Evolutionary conservation across 1,140 invertebrate species (phyloP), one percentile per base, ranked within the genome.

Genomic region (Pogonomyrmex californicus): DNA sequence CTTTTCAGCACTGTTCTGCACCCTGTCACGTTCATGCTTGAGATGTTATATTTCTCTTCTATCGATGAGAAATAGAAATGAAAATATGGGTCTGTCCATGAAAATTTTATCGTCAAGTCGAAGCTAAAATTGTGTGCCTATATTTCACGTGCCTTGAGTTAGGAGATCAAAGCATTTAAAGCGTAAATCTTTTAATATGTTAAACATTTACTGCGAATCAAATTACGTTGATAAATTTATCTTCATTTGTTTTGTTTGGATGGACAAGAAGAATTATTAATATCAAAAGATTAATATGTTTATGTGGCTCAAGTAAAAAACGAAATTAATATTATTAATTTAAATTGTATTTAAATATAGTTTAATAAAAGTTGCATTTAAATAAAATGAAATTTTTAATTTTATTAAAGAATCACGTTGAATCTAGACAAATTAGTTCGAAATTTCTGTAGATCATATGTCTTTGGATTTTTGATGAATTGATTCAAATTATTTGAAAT

Each of bases 1-100:
- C 36, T 81, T 68, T 66, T 54, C n/a, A 54, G 23, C 47, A 54
- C 36, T 70, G 2, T 75, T 47, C 47, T 60, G 79, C 66, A 82
- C 17, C 41, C 38, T 49, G 14, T 73, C 23, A 38, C 62, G 54
- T 62, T 81, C 65, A 56, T 81, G 47, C 7, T 81, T 75, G 36
- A 60, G 12, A 41, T 47, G 30, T 81, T 60, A 30, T 33, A 6
- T 73, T 82, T 73, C 33, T 62, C 68, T 83, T 73, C 54, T 30
- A 36, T 36, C 30, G 30, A 14, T 78, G 4, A 49, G 36, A 0
- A 33, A n/a, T 65, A 36, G 7, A 47, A 63, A 47, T 2, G 2
- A 63, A 60, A 62, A 78, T 58, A 56, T 36, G 71, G 51, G 10
- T 77, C 41, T 71, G 49, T 62, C 23, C n/a, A 60, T 9, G 14